Conservation (phyloP, 2,113 vertebrate species). For the Oceanites oceanicus region DNA sequence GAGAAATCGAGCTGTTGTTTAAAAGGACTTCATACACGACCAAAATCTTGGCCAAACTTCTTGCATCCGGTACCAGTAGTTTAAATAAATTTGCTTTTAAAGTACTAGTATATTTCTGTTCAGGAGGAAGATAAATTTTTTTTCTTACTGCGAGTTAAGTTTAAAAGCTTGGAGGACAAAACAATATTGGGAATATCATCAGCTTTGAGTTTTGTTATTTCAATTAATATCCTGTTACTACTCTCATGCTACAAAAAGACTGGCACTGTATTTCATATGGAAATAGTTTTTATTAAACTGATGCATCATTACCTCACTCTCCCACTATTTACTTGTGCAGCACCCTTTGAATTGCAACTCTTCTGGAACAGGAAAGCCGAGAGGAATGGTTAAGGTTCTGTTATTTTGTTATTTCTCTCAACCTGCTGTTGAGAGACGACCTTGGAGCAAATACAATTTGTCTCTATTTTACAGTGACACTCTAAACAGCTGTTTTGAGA, state of each 20-base stretch:
- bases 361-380: not conserved
- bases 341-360: accelerated
- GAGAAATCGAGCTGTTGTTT: not conserved
- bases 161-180: not conserved
- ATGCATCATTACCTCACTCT: not conserved
- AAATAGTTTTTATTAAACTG: not conserved
- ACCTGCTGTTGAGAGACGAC: not conserved
- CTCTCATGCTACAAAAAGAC: not conserved
- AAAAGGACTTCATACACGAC: accelerated
- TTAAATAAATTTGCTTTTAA: not conserved
- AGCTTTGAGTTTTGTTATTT: not conserved
- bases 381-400: not conserved
- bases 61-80: not conserved
- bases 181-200: not conserved
- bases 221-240: not conserved
- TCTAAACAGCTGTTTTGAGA: not conserved
- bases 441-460: not conserved
- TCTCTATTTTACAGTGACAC: not conserved
- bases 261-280: accelerated
- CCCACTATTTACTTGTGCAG: not conserved
- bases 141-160: not conserved
- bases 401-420: not conserved
- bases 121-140: not conserved
- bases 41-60: not conserved
- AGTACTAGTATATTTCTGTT: not conserved